Conservation (phyloP, 2,888 invertebrate species). For the Diplazon laetatorius region DNA sequence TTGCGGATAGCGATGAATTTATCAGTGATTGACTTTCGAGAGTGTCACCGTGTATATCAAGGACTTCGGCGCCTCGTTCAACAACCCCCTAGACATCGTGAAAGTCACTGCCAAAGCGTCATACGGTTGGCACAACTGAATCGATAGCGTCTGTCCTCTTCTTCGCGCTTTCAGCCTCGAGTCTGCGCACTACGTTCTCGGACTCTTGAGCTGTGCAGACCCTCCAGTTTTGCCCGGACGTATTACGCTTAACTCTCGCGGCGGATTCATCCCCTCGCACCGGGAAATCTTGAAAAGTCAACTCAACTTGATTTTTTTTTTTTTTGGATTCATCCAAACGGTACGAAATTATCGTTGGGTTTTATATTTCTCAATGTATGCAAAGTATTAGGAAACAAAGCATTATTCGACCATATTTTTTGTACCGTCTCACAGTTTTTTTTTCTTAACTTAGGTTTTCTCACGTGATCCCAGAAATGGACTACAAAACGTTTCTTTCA, state of each 20-base stretch:
- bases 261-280: not conserved
- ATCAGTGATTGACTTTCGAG: conserved; percentile 19
- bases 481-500: too few relatives aligned
- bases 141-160: conserved; percentile 75
- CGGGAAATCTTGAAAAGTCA: not conserved
- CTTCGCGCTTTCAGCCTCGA: conserved; percentile 68
- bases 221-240: conserved; percentile 67
- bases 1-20: conserved; percentile 16
- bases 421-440: too few relatives aligned
- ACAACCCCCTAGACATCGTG: conserved; percentile 32
- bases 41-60: conserved; percentile 25
- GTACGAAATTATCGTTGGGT: too few relatives aligned
- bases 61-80: conserved; percentile 29
- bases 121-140: conserved; percentile 78
- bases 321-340: too few relatives aligned
- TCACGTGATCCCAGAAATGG: too few relatives aligned
- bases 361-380: too few relatives aligned
- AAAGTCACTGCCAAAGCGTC: conserved; percentile 68
- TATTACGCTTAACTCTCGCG: conserved; percentile 63
- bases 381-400: too few relatives aligned
- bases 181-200: conserved; percentile 69
- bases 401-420: too few relatives aligned
- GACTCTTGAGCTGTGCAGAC: conserved; percentile 65
- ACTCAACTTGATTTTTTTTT: too few relatives aligned
- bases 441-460: too few relatives aligned